Conservation (phyloP, 2,888 invertebrate species). For the Cryptocheilus praepositus region DNA sequence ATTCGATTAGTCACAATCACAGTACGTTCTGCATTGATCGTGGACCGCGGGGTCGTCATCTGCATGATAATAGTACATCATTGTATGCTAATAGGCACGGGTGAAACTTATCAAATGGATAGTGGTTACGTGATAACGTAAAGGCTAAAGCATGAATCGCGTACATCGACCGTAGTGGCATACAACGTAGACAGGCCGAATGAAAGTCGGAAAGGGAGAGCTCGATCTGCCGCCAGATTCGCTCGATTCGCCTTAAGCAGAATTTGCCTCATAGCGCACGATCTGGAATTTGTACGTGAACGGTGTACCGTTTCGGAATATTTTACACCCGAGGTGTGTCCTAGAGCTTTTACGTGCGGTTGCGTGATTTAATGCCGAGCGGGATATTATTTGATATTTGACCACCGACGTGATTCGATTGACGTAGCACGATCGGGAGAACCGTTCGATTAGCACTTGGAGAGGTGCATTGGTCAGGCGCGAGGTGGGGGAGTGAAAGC, state of each 20-base stretch:
- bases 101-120: too few relatives aligned
- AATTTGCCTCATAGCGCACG: conserved; percentile 7
- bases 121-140: too few relatives aligned
- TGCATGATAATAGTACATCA: too few relatives aligned
- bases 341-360: neutral
- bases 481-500: conserved; percentile 70
- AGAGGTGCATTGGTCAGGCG: conserved; percentile 46
- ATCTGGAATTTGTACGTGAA: too few relatives aligned
- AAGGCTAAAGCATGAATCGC: too few relatives aligned
- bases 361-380: conserved; percentile 11
- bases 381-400: conserved; percentile 2
- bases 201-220: too few relatives aligned
- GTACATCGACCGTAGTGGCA: neutral
- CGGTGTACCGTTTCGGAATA: too few relatives aligned
- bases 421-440: conserved; percentile 29
- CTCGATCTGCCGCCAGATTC: neutral
- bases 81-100: too few relatives aligned
- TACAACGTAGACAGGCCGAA: neutral
- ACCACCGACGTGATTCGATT: conserved; percentile 22
- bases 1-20: too few relatives aligned
- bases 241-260: conserved; percentile 18
- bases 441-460: conserved; percentile 37
- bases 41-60: too few relatives aligned
- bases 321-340: too few relatives aligned
- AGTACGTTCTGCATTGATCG: too few relatives aligned